A percentile compares a stretch with the other conserved stretches of the same genome.
Evolutionary conservation across 2,113 vertebrate genomes (phyloP).

Genomic region (Gnathonemus echidnorhynchus): DNA sequence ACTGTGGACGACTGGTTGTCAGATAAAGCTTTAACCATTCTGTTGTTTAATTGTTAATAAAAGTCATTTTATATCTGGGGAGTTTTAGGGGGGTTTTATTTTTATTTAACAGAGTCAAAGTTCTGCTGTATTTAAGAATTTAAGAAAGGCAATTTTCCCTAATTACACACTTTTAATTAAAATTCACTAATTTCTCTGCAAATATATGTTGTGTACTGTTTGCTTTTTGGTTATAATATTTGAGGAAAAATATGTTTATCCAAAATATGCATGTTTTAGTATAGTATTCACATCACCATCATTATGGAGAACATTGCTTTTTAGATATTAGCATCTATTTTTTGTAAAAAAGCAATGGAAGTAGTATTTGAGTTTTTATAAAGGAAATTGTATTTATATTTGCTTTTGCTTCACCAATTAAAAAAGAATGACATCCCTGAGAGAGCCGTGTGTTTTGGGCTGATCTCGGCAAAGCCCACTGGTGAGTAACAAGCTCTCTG

Average conservation of each 20-base stretch:
- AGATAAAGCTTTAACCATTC: conserved; percentile 82
- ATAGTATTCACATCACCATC: background rate
- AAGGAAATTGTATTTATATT: background rate
- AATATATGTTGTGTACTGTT: conserved; percentile 4
- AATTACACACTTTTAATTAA: conserved; percentile 86
- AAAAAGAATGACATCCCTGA: background rate
- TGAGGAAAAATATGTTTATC: background rate
- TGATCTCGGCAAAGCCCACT: background rate
- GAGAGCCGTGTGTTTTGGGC: background rate
- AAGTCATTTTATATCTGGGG: conserved; percentile 88
- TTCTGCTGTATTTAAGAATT: conserved; percentile 92
- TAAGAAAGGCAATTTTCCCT: conserved; percentile 69
- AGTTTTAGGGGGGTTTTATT: conserved; percentile 72
- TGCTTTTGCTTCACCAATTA: background rate
- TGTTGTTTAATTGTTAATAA: conserved; percentile 78
- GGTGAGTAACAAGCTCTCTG: background rate
- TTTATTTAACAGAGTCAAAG: conserved; percentile 92
- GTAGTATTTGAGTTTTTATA: background rate
- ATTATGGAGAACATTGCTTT: background rate
- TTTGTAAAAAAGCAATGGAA: background rate
- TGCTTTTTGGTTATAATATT: background rate
- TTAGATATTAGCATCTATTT: background rate
- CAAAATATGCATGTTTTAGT: background rate
- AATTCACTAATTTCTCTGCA: conserved; percentile 66
- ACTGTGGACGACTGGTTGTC: conserved; percentile 69